phyloP scores from a whole-genome alignment of 23 tunicate species.

The Ciona savignyi region DNA sequence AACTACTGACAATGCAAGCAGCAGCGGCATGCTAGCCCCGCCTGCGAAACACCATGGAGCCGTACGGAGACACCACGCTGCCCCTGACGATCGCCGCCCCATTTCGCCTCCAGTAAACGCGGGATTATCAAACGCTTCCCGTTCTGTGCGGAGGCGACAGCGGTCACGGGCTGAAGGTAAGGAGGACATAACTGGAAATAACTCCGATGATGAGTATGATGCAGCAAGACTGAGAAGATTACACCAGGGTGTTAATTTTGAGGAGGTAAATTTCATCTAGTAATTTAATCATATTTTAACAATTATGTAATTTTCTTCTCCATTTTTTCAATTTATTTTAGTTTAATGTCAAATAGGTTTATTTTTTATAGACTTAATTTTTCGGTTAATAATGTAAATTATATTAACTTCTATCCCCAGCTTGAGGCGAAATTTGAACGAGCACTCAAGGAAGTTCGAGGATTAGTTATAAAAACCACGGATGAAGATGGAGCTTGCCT shows the following conservation, averaged over 20 bases:
- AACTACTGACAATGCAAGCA: slow-evolving; percentile 11
- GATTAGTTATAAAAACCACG: slow-evolving; percentile 69
- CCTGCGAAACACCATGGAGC: slow-evolving; percentile 9
- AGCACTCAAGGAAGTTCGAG: slow-evolving; percentile 65
- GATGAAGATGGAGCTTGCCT: slow-evolving; percentile 93
- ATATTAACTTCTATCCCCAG: slow-evolving; percentile 4
- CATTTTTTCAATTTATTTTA: too few relatives aligned
- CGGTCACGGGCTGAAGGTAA: slow-evolving; percentile 30
- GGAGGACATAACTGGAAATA: slow-evolving; percentile 31
- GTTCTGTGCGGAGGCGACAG: slow-evolving; percentile 24
- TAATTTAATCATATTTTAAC: background rate
- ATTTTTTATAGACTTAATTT: background rate
- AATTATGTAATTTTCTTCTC: too few relatives aligned
- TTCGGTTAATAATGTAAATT: background rate
- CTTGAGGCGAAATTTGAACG: slow-evolving; percentile 58
- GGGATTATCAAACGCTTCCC: background rate
- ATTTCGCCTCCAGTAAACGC: slow-evolving; percentile 15
- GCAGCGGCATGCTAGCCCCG: slow-evolving; percentile 9
- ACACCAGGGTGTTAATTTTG: slow-evolving; percentile 63
- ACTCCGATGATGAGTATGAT: slow-evolving; percentile 90
- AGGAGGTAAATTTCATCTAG: slow-evolving; percentile 18
- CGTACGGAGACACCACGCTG: slow-evolving; percentile 11
- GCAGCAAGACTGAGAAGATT: slow-evolving; percentile 24
- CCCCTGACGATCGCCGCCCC: slow-evolving; percentile 47
- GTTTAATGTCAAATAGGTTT: too few relatives aligned